Conservation (phyloP, 2,113 vertebrate species). For the Pelecanus crispus region DNA sequence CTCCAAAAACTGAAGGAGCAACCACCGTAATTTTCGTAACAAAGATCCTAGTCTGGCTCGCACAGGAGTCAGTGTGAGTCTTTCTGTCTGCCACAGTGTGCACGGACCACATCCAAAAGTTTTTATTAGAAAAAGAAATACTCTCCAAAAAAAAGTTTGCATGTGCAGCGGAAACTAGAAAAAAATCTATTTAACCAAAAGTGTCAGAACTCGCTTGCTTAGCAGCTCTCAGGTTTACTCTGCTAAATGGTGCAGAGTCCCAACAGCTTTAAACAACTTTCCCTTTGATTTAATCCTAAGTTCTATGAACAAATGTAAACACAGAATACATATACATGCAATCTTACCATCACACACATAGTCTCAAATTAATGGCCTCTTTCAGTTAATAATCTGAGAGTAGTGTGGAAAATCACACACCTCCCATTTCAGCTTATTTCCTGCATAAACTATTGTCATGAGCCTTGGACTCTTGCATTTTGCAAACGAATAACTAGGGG, state of each 20-base stretch:
- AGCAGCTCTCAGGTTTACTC: neutral
- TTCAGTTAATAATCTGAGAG: neutral
- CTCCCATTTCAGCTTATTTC: neutral
- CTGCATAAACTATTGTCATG: neutral
- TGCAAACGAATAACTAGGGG: neutral
- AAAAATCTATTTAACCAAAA: neutral
- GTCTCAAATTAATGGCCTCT: slow-evolving; percentile 3
- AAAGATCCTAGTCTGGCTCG: neutral
- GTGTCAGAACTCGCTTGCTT: neutral
- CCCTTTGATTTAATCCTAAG: neutral
- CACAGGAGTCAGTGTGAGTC: neutral
- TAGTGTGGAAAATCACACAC: neutral
- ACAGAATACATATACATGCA: neutral
- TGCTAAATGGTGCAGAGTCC: neutral
- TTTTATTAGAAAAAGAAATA: neutral
- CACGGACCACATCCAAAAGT: neutral
- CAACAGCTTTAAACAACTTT: neutral
- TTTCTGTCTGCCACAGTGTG: neutral
- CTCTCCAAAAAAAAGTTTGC: neutral
- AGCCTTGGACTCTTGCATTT: neutral
- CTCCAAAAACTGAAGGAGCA: neutral
- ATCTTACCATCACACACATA: neutral
- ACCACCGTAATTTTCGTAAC: neutral
- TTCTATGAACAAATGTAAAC: neutral
- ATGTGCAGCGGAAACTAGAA: neutral